Evolutionary conservation across 23 tunicate genomes (phyloP), one percentile per base, ranked within the genome.

Genomic region (Halocynthia roretzi): DNA sequence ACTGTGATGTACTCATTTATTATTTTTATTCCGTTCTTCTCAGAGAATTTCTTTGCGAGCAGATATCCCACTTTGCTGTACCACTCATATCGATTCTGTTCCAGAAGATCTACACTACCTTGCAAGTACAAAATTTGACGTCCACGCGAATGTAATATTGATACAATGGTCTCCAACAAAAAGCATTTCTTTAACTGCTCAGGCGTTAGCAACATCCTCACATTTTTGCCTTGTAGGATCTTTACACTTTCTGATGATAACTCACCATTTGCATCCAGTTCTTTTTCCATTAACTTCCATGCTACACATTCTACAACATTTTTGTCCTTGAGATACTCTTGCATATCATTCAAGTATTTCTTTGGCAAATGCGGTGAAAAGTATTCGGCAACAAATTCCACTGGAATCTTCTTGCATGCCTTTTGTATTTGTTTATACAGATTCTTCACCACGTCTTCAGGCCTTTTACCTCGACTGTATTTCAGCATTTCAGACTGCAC

Each of bases 91-190:
- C 57, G 53, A 22, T 76, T 31, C 21, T 63, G 60, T 22, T 71
- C 55, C 6, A 5, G 54, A n/a, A 15, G 22, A 22, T 71, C 20
- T 73, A 83, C 61, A 11, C 52, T 8, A 12, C 71, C 77, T 54
- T 81, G 85, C 14, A 71, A 50, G 75, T 88, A 88, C 7, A 82
- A 21, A 50, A 76, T 87, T 65, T 83, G 84, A 49, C 95, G 69
- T 7, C 95, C 95, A 49, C 68, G 64, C n/a, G 87, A 85, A 56
- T 88, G 95, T 50, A 83, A 79, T 11, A 88, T 83, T 21, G 79
- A 80, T 11, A 80, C 68, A 23, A 88, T 64, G 40, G 83, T 84
- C 53, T 88, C 87, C 10, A 71, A 75, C 50, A 88, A 60, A 50
- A 72, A 83, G 7, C 53, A 22, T 21, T 68, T 18, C 40, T 19